These are phyloP conservation scores for Helogale parvula DNA, from an alignment of 2,113 vertebrate species.

Conservation along the genomic window DNA sequence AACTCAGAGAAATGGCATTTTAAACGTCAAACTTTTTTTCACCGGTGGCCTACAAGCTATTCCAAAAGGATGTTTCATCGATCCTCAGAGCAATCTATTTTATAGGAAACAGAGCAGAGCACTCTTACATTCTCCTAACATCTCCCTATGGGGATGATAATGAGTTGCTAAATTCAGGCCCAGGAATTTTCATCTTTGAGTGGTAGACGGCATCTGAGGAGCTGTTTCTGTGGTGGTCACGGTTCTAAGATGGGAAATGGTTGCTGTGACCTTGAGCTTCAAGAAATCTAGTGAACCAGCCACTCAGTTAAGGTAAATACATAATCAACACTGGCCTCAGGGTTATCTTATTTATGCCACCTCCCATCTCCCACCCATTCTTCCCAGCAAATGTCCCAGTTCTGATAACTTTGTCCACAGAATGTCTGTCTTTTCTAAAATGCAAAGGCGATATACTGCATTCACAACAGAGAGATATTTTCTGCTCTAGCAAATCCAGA, in stretches of 20 bases:
- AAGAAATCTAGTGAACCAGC: background rate
- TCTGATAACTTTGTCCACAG: background rate
- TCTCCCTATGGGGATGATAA: background rate
- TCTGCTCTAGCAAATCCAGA: background rate
- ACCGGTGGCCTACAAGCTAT: background rate
- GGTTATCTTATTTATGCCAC: rapidly evolving
- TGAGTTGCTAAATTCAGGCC: background rate
- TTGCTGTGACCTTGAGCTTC: background rate
- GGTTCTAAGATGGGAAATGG: background rate
- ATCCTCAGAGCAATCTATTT: slow-evolving; percentile 39
- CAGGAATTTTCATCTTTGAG: background rate
- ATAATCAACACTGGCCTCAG: background rate
- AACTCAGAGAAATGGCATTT: slow-evolving; percentile 47
- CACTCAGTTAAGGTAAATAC: background rate
- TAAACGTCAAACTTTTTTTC: slow-evolving; percentile 44
- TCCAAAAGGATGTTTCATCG: slow-evolving; percentile 25
- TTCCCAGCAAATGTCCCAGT: background rate
- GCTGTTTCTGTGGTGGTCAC: background rate
- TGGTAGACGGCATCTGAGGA: background rate
- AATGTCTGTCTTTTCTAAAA: background rate
- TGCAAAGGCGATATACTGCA: background rate
- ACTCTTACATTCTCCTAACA: background rate
- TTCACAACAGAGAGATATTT: background rate
- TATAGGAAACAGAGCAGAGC: background rate
- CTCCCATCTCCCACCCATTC: background rate